phyloP scores from a whole-genome alignment of 2,888 invertebrate species.

The Ditylenchus weischeri region DNA sequence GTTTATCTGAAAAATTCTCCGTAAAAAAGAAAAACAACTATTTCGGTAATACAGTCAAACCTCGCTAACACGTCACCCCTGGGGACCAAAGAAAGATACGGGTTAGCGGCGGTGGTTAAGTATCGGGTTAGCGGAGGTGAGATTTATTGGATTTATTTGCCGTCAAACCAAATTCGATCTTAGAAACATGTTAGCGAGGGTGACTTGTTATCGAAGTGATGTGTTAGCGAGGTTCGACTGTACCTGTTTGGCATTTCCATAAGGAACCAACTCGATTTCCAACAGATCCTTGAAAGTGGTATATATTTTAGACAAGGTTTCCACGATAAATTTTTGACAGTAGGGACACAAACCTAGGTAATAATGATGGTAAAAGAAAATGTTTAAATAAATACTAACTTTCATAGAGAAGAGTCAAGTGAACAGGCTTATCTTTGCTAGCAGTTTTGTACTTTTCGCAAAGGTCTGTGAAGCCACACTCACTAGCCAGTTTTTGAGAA shows the following conservation, averaged over 20 bases:
- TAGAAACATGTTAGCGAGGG: too few relatives aligned
- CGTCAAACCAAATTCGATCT: too few relatives aligned
- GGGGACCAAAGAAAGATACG: too few relatives aligned
- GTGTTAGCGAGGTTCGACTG: too few relatives aligned
- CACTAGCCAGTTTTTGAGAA: conserved; percentile 9
- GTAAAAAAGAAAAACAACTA: background rate
- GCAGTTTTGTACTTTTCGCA: conserved; percentile 13
- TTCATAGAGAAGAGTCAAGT: conserved; percentile 19
- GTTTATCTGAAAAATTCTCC: background rate
- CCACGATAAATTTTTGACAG: conserved; percentile 47
- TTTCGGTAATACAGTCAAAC: background rate
- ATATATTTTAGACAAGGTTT: conserved; percentile 41
- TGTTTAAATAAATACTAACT: background rate
- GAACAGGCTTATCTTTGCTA: conserved; percentile 23
- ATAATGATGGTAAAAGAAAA: too few relatives aligned
- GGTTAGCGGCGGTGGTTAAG: too few relatives aligned
- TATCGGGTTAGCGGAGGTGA: too few relatives aligned
- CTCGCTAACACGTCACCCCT: too few relatives aligned
- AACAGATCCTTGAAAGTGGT: conserved; percentile 43
- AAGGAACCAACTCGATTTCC: conserved; percentile 54
- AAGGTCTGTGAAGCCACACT: conserved; percentile 15
- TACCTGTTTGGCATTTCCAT: conserved; percentile 48
- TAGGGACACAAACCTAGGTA: conserved; percentile 39
- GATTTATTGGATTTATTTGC: too few relatives aligned
- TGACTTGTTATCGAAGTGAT: too few relatives aligned